Evolutionary conservation across 2,113 vertebrate genomes (phyloP), one percentile per base, ranked within the genome.

Genomic region (Toxostoma redivivum): DNA sequence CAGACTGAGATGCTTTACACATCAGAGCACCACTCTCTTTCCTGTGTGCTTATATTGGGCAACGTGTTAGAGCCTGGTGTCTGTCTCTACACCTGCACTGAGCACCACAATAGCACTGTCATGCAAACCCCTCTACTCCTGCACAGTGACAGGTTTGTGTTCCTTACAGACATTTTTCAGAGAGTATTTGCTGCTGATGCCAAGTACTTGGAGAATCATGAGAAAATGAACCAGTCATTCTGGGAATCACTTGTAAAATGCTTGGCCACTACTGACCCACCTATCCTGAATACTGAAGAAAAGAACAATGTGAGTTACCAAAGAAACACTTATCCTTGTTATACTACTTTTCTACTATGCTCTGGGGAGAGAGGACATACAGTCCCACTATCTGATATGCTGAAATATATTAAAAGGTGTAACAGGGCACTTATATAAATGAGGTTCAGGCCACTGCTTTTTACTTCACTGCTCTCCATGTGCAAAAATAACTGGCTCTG

Each of bases 241-340:
- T 96, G 95, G 95, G 64, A 96, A 40, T 78, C 92, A 21, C 79
- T 96, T 71, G 42, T 97, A 17, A 94, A 92, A 73, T 74, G 81
- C 61, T 94, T 96, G 92, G 89, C 92, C 7, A 15, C 72, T 64
- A 47, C 80, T 38, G 56, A 96, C 25, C 92, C 96, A 35, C 89
- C 95, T 71, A 56, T 96, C 48, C 73, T 97, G 38, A 82, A 30
- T 11, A n/a, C 83, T 24, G 96, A 96, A 66, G 97, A 97, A 73
- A 95, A 73, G 61, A 94, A 91, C 28, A 65, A 44, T 21, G 96
- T 97, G 85, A 97, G 96, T 95, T 78, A 51, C 28, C 48, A 37
- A 22, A 65, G 60, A 62, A 80, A 54, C 8, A 3, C 8, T 9
- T 35, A 33, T 11, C 38, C 45, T 72, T 28, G 20, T 67, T 53